Conservation (phyloP, 2,113 vertebrate species). For the Malurus cyaneus region DNA sequence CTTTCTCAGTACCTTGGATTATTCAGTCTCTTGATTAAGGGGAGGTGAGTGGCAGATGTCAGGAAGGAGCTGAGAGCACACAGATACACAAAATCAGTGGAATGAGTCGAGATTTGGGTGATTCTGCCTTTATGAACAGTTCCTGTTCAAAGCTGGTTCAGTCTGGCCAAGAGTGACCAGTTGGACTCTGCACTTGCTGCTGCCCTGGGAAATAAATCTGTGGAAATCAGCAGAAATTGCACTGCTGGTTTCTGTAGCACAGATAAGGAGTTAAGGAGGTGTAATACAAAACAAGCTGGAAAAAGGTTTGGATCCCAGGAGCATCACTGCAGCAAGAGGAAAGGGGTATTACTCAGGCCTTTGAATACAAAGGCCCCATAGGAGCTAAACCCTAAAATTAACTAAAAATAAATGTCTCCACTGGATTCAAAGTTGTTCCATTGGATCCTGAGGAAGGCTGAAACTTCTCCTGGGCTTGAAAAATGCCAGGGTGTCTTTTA, state of each 20-base stretch:
- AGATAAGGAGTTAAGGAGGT: neutral
- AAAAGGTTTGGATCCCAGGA: neutral
- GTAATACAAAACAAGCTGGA: neutral
- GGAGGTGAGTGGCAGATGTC: neutral
- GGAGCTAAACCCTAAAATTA: neutral
- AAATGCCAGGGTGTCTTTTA: neutral
- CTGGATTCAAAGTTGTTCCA: neutral
- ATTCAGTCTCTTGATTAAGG: neutral
- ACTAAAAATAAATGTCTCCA: neutral
- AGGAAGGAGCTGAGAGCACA: neutral
- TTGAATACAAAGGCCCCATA: neutral
- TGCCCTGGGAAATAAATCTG: neutral
- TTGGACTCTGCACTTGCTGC: neutral
- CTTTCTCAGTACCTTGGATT: neutral
- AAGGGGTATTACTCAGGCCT: neutral
- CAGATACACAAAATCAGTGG: neutral
- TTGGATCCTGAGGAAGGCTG: neutral
- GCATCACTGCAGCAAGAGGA: neutral
- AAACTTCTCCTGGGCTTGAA: neutral
- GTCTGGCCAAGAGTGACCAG: neutral
- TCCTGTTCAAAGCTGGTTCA: neutral
- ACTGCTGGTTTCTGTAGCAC: neutral
- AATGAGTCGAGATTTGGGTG: neutral
- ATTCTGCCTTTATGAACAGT: neutral
- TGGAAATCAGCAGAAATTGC: neutral